Evolutionary conservation across 2,797 vertebrate species (phyloP), one percentile per base, ranked within the genome.

Genomic region (Capromys pilorides): DNA sequence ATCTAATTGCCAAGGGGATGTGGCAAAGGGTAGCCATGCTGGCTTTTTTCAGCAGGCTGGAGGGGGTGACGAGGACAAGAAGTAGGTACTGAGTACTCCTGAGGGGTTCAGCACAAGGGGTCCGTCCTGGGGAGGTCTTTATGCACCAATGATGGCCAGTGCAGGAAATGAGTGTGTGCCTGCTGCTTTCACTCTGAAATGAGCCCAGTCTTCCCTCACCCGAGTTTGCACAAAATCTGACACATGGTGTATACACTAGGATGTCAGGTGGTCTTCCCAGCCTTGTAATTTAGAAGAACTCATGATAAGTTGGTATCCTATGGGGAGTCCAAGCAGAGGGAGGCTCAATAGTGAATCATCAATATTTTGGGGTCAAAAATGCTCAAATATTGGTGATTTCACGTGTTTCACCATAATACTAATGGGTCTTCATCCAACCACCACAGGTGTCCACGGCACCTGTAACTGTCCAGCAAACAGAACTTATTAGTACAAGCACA

Each of bases 91-190:
- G 6, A 13, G 36, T 22, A 33, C 28, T 19, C 24, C 6, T 0
- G 1, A 28, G 26, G 84, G 71, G 14, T 62, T 59, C 26, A 2
- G 28, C 77, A 54, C 28, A 45, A 59, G n/a, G 8, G 18, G 14
- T 41, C 6, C 22, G 14, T 41, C 6, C 22, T 0, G 0, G 41
- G 6, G 4, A 5, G 2, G 41, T 62, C 5, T 24, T 33, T 16
- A 6, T 0, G 0, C 0, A 1, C 39, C 78, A 19, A 1, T 1
- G 2, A 88, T 7, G 59, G 22, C 1, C 0, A 2, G 6, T 0
- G 6, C 7, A 0, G 13, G 84, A 26, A 19, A 28, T 1, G 16
- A 14, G n/a, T 0, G 3, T 3, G 0, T 18, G 22, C 11, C 36
- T 28, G 6, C 61, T 2, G 3, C 26, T 28, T 85, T 51, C 59